Evolutionary conservation across 2,797 vertebrate species (phyloP), one percentile per base, ranked within the genome.

Genomic region (Coracias cyanogaster): DNA sequence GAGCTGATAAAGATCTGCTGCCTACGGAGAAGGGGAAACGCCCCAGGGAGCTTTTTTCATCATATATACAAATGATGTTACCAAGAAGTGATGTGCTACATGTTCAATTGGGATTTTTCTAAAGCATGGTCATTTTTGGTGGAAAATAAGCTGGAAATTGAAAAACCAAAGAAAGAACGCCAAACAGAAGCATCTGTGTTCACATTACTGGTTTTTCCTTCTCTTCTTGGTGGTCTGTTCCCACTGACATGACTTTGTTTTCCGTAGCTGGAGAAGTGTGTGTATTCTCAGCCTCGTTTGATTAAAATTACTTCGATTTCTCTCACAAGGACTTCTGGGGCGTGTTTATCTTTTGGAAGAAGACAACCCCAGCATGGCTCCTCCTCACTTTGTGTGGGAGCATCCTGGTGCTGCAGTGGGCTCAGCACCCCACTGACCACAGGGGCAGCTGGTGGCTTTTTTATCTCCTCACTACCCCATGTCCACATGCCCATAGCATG

Each of bases 281-380:
- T 82, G 80, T 84, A 7, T 73, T 83, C 82, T 93, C 60, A 69
- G 14, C 80, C 51, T 76, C 46, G 43, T 84, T 90, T 49, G 70
- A 96, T 97, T 96, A 97, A 96, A 97, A 82, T 83, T 12, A 82
- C 35, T 92, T 86, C 1, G 2, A 6, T 86, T 73, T 29, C 52
- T 90, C 74, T 86, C 69, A 39, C 14, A 21, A 76, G 33, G 77
- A 45, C 15, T 77, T 78, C 9, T 7, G 12, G 62, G n/a, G 8
- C 29, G 15, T 4, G 5, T 67, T 94, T 74, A 20, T 65, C 37
- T 19, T 78, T 48, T 60, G 69, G 69, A 81, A 86, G 15, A 72
- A 86, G 33, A 22, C 39, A 84, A n/a, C 4, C 14, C 48, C 49
- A 60, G 10, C 48, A 17, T 11, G 15, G 28, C 5, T 25, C 9